phyloP scores from a whole-genome alignment of 2,888 invertebrate species.

The Carabus problematicus region DNA sequence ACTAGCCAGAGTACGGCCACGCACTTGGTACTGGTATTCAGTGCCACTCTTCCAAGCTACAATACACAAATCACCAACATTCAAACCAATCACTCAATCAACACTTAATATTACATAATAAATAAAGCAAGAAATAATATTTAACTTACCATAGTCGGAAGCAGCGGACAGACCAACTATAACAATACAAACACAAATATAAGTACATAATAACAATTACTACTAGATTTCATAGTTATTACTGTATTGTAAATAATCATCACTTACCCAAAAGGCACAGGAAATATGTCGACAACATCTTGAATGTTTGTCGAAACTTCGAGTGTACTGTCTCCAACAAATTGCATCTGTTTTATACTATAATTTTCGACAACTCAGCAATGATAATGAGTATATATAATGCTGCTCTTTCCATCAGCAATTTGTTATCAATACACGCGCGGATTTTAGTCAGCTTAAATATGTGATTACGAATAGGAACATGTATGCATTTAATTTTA shows the following conservation, averaged over 20 bases:
- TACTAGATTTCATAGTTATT: not conserved
- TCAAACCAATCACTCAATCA: slow-evolving; percentile 1
- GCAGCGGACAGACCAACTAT: slow-evolving; percentile 54
- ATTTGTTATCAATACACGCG: slow-evolving; percentile 14
- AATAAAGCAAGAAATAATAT: not conserved
- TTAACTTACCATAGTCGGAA: slow-evolving; percentile 45
- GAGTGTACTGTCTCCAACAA: slow-evolving; percentile 18
- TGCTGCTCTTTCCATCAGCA: slow-evolving; percentile 8
- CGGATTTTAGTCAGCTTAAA: not conserved
- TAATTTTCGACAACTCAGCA: slow-evolving; percentile 23
- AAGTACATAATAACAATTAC: not conserved
- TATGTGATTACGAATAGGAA: not conserved
- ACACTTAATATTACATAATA: not conserved
- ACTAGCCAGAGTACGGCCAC: slow-evolving; percentile 65
- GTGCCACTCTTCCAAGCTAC: slow-evolving; percentile 66
- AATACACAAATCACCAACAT: not conserved
- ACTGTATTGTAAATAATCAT: slow-evolving; percentile 29
- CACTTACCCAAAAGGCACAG: slow-evolving; percentile 37
- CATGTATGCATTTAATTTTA: no score
- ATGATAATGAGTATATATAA: slow-evolving; percentile 1
- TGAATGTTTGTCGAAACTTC: slow-evolving; percentile 35
- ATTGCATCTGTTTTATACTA: slow-evolving; percentile 24
- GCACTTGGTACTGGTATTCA: slow-evolving; percentile 67
- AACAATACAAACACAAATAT: not conserved
- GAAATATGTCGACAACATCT: slow-evolving; percentile 35